phyloP scores from a whole-genome alignment of 2,797 vertebrate species.

The Pyrocephalus nanus region DNA sequence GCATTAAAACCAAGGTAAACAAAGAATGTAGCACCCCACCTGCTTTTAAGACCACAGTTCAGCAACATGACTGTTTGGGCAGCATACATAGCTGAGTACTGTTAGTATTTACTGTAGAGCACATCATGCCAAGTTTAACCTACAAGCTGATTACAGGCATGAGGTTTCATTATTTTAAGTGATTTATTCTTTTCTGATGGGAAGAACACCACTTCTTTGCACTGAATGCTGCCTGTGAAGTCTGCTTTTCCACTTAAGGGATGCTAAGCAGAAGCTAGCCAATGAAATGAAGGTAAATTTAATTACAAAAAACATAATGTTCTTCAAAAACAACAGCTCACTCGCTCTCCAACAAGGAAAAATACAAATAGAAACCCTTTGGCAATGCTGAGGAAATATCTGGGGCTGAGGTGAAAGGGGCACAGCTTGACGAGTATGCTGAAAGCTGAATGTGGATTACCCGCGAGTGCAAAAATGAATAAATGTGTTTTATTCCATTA shows the following conservation, averaged over 20 bases:
- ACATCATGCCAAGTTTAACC: constrained; percentile 42
- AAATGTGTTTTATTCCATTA: constrained; percentile 69
- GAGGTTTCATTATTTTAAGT: constrained; percentile 41
- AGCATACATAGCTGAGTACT: constrained; percentile 13
- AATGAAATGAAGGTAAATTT: constrained; percentile 68
- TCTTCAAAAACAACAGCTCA: constrained; percentile 24
- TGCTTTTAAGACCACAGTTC: neutral
- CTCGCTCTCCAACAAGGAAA: neutral
- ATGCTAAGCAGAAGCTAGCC: constrained; percentile 66
- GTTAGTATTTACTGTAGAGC: constrained; percentile 54
- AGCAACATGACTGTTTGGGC: constrained; percentile 21
- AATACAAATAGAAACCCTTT: constrained; percentile 39
- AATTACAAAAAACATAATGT: constrained; percentile 59
- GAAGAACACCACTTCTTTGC: constrained; percentile 22
- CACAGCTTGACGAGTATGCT: constrained; percentile 49
- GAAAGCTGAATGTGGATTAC: constrained; percentile 58
- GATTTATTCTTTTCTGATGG: constrained; percentile 63
- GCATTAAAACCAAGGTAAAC: constrained; percentile 7
- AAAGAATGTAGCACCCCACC: neutral
- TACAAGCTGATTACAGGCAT: constrained; percentile 4
- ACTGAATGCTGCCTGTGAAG: constrained; percentile 48
- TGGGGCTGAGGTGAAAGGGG: constrained; percentile 42
- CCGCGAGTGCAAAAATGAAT: constrained; percentile 58
- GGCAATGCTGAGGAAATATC: constrained; percentile 59
- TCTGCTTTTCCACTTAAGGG: constrained; percentile 56